Evolutionary conservation across 2,888 invertebrate genomes (phyloP).

Genomic region (Mythimna loreyi): DNA sequence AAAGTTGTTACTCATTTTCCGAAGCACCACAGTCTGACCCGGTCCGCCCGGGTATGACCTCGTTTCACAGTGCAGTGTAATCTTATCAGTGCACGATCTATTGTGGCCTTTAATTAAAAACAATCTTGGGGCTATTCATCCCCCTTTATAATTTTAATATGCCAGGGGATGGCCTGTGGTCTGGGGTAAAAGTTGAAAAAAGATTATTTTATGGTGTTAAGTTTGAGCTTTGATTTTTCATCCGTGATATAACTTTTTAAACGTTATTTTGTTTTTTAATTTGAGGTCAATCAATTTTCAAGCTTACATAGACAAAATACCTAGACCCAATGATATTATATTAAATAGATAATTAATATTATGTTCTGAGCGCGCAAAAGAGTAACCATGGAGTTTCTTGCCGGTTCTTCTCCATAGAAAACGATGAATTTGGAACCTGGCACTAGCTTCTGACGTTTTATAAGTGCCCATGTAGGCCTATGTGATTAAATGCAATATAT

Average conservation of each 20-base stretch:
- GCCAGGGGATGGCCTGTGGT: neutral
- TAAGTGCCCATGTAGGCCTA: too few species aligned
- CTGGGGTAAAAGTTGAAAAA: neutral
- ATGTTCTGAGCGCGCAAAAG: too few species aligned
- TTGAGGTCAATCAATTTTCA: too few species aligned
- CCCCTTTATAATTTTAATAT: constrained; percentile 24
- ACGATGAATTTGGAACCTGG: too few species aligned
- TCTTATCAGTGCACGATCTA: constrained; percentile 23
- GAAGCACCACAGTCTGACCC: constrained; percentile 3
- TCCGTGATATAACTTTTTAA: neutral
- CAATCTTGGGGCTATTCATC: constrained; percentile 10
- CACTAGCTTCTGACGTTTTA: too few species aligned
- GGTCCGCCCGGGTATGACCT: constrained; percentile 20
- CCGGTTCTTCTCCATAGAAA: too few species aligned
- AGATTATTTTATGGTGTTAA: neutral
- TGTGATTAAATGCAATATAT: too few species aligned
- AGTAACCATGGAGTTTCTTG: too few species aligned
- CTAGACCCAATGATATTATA: too few species aligned
- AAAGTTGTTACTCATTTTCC: neutral
- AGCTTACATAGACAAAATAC: too few species aligned
- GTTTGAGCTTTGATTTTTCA: neutral
- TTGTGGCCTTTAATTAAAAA: constrained; percentile 23
- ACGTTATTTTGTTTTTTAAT: neutral
- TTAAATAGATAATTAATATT: too few species aligned
- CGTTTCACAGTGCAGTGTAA: constrained; percentile 16